Conservation (phyloP, 92 coral and sea anemone genomes). For the Heteractis magnifica region DNA sequence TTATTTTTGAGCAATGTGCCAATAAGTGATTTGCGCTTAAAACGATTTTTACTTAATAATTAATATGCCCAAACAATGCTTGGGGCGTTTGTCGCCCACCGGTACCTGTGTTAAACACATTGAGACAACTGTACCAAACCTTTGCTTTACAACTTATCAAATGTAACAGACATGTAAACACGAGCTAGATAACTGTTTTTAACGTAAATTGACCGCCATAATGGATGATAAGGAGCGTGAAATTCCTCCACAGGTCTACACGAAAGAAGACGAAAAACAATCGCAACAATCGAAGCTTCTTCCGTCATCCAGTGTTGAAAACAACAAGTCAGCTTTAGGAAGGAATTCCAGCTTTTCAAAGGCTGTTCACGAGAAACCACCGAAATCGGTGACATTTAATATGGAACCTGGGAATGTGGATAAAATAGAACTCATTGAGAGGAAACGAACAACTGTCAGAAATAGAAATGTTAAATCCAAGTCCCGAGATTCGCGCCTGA, state of each 20-base stretch:
- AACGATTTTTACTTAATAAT: not conserved
- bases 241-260: not conserved
- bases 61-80: not conserved
- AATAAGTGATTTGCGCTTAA: not conserved
- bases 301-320: not conserved
- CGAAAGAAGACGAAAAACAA: not conserved
- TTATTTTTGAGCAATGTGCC: not conserved
- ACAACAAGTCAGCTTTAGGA: not conserved
- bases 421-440: constrained; percentile 31
- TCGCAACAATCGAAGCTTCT: not conserved
- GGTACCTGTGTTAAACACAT: not conserved
- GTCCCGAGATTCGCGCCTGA: constrained; percentile 1
- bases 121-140: not conserved
- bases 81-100: not conserved
- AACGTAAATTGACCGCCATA: not conserved
- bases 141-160: not conserved
- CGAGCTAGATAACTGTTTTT: not conserved
- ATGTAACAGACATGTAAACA: not conserved
- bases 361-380: constrained; percentile 22
- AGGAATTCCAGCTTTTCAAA: constrained; percentile 21
- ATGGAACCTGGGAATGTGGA: constrained; percentile 22
- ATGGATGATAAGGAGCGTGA: not conserved
- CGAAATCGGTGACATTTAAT: constrained; percentile 25
- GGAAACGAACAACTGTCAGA: not conserved
- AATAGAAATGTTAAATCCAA: constrained; percentile 9